Base-by-base conservation (phyloP, 2,888 invertebrate genomes). In the Pharmacophagus antenor region DNA sequence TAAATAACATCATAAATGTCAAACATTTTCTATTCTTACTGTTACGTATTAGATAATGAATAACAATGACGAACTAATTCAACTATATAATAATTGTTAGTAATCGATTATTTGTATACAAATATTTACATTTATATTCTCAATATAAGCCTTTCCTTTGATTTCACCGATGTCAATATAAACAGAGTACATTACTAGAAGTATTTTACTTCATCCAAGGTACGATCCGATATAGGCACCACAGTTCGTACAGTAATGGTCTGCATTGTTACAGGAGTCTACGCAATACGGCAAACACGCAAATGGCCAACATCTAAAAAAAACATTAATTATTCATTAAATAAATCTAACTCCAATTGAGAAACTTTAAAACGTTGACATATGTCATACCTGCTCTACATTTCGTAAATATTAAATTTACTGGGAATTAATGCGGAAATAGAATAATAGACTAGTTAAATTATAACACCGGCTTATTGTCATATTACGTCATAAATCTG, bases 231-330 rank as follows among this genome's bases (percentile, higher is more conserved):
- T 77, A 65, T 80, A 91, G 6, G 90, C 75, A 50, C 79, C 83
- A 62, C 92, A 92, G 62, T 86, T 83, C 7, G 91, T 90, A 65
- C 92, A 92, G 60, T 89, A 91, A 67, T 92, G 92, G 62, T 88
- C 85, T 49, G 83, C 82, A 64, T 80, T 88, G 67, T 85, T 84
- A 68, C 90, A 92, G 41, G 86, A 82, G 61, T 91, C 84, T 73
- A 86, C 77, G 68, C 90, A 91, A 62, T 91, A 92, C 1, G 92
- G 91, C 53, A 91, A 61, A 58, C 89, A 89, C 6, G 88, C 84
- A 62, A 92, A 92, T 0, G 91, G 91, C 91, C 92, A 92, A 67
- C 85, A 90, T 47, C 91, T 91, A 73, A 51, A 80, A 80, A 31
- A 5, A 23, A 12, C 23, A 25, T 49, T 23, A 17, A 18, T 44